Percentiles rank a stretch among this genome's conserved stretches.
Conservation (phyloP, 2,113 vertebrate genomes). For the Neodontobutis hainanensis region DNA sequence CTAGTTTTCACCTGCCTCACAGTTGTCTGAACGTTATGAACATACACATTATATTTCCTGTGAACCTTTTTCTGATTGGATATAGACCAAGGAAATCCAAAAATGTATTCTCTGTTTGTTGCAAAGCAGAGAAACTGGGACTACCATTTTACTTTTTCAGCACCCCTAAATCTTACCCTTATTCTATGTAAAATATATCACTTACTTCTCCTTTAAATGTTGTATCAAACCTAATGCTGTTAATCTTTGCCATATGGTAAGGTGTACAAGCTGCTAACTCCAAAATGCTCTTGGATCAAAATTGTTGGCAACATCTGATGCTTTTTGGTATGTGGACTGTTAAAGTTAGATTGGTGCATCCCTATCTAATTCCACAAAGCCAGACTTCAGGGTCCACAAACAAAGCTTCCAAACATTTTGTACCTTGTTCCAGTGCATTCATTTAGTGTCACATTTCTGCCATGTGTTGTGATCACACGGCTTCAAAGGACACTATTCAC, state of each 20-base stretch:
- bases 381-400: constrained; percentile 51
- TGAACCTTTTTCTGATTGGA: no score
- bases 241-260: background rate
- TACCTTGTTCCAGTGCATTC: constrained; percentile 1
- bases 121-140: no score
- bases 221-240: background rate
- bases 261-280: constrained; percentile 4
- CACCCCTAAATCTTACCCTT: no score
- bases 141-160: no score
- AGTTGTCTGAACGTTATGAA: no score
- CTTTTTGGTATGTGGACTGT: background rate
- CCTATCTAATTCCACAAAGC: constrained; percentile 35
- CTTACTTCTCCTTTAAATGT: background rate
- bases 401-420: constrained; percentile 26
- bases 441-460: background rate
- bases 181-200: background rate
- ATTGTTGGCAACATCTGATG: background rate
- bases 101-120: no score
- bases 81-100: no score
- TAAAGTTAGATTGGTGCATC: constrained; percentile 2
- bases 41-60: no score
- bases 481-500: background rate
- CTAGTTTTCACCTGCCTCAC: no score
- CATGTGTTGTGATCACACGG: constrained; percentile 8
- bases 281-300: background rate